A percentile compares a stretch with the other conserved stretches of the same genome.
Evolutionary conservation across 2,888 invertebrate genomes (phyloP).

Genomic region (Agonopterix alstromeriana): DNA sequence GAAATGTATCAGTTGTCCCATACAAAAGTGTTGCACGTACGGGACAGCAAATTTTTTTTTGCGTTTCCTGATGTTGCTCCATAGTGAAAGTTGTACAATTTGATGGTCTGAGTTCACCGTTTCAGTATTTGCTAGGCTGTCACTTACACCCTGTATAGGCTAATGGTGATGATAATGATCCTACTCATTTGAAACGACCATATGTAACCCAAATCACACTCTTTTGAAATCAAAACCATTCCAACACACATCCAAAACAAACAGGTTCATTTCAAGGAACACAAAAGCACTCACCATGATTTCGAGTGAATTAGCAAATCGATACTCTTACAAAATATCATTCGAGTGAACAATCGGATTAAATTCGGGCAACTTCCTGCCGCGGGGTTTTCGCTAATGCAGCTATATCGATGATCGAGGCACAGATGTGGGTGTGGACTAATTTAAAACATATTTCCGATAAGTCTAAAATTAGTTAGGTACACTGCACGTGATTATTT

Average conservation of each 20-base stretch:
- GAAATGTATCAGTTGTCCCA: no score
- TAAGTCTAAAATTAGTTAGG: slow-evolving; percentile 41
- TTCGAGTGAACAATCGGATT: slow-evolving; percentile 31
- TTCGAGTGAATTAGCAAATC: slow-evolving; percentile 29
- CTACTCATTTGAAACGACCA: no score
- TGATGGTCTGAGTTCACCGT: no score
- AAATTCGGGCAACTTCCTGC: slow-evolving; percentile 21
- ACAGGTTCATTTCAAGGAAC: slow-evolving; percentile 25
- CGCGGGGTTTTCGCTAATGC: slow-evolving; percentile 27
- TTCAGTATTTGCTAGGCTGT: no score
- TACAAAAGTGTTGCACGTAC: no score
- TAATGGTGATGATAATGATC: no score
- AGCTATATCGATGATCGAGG: slow-evolving; percentile 15
- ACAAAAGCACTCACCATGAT: slow-evolving; percentile 46
- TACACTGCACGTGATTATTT: slow-evolving; percentile 33
- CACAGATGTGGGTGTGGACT: slow-evolving; percentile 23
- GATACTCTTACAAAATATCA: slow-evolving; percentile 45
- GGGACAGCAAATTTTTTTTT: no score
- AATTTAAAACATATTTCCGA: slow-evolving; percentile 41
- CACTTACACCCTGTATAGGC: no score
- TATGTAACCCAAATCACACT: no score
- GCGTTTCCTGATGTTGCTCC: no score
- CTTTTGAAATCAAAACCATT: neutral
- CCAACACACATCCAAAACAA: slow-evolving; percentile 13
- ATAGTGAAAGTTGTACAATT: no score